Percentiles rank a stretch among this genome's conserved stretches.
Evolutionary conservation across 2,113 vertebrate species (phyloP).

Genomic region (Ophiodon elongatus): DNA sequence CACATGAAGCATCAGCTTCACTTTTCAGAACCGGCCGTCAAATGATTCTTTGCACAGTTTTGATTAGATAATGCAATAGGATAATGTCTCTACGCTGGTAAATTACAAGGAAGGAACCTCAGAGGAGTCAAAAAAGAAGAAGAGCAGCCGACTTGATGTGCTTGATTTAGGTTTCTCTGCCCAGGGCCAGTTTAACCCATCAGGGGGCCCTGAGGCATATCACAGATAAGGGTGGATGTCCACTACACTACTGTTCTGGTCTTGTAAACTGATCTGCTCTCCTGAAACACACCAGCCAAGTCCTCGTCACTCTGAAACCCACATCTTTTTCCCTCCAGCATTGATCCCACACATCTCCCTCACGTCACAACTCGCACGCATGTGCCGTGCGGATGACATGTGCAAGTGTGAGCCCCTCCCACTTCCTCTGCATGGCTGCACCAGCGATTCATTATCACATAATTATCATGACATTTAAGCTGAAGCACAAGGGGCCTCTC

Average conservation of each 20-base stretch:
- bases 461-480: slow-evolving; percentile 59
- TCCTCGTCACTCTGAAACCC: slow-evolving; percentile 8
- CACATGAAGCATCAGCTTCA: no score
- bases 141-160: no score
- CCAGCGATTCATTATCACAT: neutral
- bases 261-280: slow-evolving; percentile 42
- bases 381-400: neutral
- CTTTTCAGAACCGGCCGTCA: no score
- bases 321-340: neutral
- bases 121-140: no score
- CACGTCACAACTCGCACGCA: neutral
- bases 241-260: slow-evolving; percentile 34
- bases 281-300: slow-evolving; percentile 33
- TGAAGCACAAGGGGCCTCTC: slow-evolving; percentile 13
- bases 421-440: slow-evolving; percentile 21
- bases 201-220: no score
- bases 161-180: no score
- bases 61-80: no score
- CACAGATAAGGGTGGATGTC: no score
- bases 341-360: neutral
- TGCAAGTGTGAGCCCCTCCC: slow-evolving; percentile 19
- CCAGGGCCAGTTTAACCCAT: no score
- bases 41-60: no score
- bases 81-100: no score
- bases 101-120: no score